Evolutionary conservation across 1,140 invertebrate genomes (phyloP).

Genomic region (Portunus trituberculatus): DNA sequence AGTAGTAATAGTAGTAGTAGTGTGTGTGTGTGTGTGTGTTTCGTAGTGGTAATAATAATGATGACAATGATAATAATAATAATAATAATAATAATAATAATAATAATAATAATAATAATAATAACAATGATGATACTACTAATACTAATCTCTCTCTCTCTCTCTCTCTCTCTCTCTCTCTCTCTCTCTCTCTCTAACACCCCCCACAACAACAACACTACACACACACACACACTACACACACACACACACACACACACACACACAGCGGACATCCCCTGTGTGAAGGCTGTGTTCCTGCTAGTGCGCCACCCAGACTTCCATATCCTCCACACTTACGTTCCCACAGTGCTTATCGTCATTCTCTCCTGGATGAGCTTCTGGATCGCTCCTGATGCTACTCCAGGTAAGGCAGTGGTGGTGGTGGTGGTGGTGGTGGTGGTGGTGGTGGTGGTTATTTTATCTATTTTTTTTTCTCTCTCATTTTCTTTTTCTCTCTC

Average conservation of each 20-base stretch:
- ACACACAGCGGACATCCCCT: constrained; percentile 87
- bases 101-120: too few species aligned
- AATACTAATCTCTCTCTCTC: too few species aligned
- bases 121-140: too few species aligned
- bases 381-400: constrained; percentile 92
- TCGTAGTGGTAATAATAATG: background rate
- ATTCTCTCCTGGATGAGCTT: constrained; percentile 95
- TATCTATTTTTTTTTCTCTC: too few species aligned
- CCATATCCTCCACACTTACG: constrained; percentile 94
- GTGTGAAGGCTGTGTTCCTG: constrained; percentile 89
- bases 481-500: too few species aligned
- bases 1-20: background rate
- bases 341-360: constrained; percentile 93
- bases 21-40: too few species aligned
- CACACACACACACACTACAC: background rate
- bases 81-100: too few species aligned
- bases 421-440: background rate
- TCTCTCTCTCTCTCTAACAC: background rate
- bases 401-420: constrained; percentile 83
- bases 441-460: background rate
- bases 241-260: background rate
- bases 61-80: too few species aligned
- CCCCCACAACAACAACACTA: background rate
- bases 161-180: too few species aligned
- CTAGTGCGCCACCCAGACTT: constrained; percentile 90